Percentiles rank a stretch among this genome's conserved stretches.
These are phyloP conservation scores for Leptopilina syphax DNA, from an alignment of 2,888 invertebrate genomes.

Conservation along the genomic window DNA sequence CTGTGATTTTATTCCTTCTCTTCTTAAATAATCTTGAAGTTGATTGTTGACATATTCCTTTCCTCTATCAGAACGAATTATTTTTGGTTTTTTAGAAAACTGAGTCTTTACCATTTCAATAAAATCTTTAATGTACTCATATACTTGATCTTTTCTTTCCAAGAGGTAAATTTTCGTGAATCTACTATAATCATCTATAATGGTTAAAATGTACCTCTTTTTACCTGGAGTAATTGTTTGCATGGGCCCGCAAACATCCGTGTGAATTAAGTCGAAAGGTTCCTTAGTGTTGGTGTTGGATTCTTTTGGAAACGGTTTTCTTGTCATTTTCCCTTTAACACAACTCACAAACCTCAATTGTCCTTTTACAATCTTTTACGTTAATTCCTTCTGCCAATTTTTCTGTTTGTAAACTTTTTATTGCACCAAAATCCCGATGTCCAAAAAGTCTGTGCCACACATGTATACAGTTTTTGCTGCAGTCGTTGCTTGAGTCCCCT, in stretches of 20 bases:
- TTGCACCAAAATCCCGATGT: too few relatives aligned
- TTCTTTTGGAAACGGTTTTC: constrained; percentile 53
- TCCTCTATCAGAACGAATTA: background rate
- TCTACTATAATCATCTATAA: constrained; percentile 55
- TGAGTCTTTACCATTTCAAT: background rate
- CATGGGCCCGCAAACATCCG: constrained; percentile 61
- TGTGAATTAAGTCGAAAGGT: constrained; percentile 54
- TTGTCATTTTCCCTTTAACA: too few relatives aligned
- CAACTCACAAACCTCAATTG: too few relatives aligned
- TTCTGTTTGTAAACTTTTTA: too few relatives aligned
- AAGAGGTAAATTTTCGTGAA: constrained; percentile 50
- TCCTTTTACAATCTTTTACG: too few relatives aligned
- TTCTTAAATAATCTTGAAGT: constrained; percentile 51
- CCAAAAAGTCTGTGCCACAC: too few relatives aligned
- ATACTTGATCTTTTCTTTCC: background rate
- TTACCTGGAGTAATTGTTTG: constrained; percentile 51
- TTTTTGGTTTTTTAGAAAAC: background rate
- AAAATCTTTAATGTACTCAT: constrained; percentile 43
- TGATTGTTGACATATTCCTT: background rate
- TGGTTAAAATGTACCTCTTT: constrained; percentile 54
- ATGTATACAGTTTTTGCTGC: too few relatives aligned
- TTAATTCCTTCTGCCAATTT: too few relatives aligned
- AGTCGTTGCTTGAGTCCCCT: too few relatives aligned
- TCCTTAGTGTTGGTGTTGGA: constrained; percentile 46
- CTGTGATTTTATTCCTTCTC: constrained; percentile 60